These are phyloP conservation scores for Melipona quadrifasciata DNA, from an alignment of 1,140 invertebrate species.

Conservation along the genomic window DNA sequence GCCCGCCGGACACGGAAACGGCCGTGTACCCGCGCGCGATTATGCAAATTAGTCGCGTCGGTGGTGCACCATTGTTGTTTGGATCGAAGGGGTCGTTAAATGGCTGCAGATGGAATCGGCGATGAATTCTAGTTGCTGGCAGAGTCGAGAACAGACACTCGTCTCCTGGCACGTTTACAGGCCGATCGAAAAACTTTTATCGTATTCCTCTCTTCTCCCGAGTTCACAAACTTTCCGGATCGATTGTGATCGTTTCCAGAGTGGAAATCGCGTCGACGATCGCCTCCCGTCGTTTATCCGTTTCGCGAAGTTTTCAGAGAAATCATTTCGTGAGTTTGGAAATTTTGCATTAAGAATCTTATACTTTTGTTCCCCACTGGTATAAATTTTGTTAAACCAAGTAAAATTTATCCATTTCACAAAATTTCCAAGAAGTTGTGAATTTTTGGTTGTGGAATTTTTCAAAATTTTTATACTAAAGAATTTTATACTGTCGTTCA, in stretches of 20 bases:
- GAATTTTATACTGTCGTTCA: too few species aligned
- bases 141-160: neutral
- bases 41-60: conserved; percentile 19
- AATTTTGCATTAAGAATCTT: too few species aligned
- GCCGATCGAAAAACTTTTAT: conserved; percentile 34
- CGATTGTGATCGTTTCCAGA: neutral
- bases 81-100: conserved; percentile 6
- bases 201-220: neutral
- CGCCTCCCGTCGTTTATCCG: neutral
- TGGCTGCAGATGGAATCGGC: too few species aligned
- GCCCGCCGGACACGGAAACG: neutral
- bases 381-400: too few species aligned
- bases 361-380: too few species aligned
- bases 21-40: neutral
- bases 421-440: too few species aligned
- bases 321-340: neutral
- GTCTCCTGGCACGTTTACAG: conserved; percentile 18
- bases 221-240: neutral
- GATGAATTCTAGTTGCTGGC: neutral
- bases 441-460: neutral
- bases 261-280: neutral
- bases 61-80: neutral
- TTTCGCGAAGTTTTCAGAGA: neutral
- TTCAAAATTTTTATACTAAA: neutral
- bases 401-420: too few species aligned